Evolutionary conservation across 37 sponge, comb jelly and placozoan species (phyloP), one percentile per base, ranked within the genome.

Genomic region (Spongilla lacustris): DNA sequence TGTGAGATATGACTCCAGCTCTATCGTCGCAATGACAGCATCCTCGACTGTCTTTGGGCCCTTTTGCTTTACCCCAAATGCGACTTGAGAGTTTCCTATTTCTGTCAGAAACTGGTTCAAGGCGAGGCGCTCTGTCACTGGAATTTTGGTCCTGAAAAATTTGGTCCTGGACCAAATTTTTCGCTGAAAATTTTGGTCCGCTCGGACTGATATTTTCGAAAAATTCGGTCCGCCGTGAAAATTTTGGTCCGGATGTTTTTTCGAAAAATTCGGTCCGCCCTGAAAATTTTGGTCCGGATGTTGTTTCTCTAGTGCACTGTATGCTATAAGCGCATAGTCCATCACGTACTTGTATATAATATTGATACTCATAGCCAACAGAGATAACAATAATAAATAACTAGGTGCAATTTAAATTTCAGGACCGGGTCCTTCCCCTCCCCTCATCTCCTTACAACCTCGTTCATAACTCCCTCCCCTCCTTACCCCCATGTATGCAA

Each of bases 111-210:
- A n/a, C n/a, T n/a, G n/a, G n/a, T n/a, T n/a, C n/a, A n/a, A n/a
- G n/a, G n/a, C n/a, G n/a, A n/a, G n/a, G n/a, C n/a, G n/a, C n/a
- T n/a, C n/a, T n/a, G n/a, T n/a, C n/a, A n/a, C n/a, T n/a, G n/a
- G n/a, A n/a, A n/a, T n/a, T n/a, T n/a, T n/a, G n/a, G n/a, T n/a
- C n/a, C n/a, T n/a, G n/a, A n/a, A n/a, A n/a, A n/a, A n/a, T n/a
- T n/a, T n/a, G n/a, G n/a, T n/a, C n/a, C n/a, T n/a, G n/a, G n/a
- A n/a, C n/a, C n/a, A n/a, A n/a, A n/a, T n/a, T n/a, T n/a, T n/a
- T n/a, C n/a, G n/a, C n/a, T n/a, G n/a, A n/a, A n/a, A 58, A 58
- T 58, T 58, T 58, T 58, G 58, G 58, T 58, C 58, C 58, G n/a
- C n/a, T n/a, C n/a, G n/a, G n/a, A n/a, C n/a, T n/a, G n/a, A n/a